Evolutionary conservation across 1,140 invertebrate genomes (phyloP).

Genomic region (Lepidurus packardi): DNA sequence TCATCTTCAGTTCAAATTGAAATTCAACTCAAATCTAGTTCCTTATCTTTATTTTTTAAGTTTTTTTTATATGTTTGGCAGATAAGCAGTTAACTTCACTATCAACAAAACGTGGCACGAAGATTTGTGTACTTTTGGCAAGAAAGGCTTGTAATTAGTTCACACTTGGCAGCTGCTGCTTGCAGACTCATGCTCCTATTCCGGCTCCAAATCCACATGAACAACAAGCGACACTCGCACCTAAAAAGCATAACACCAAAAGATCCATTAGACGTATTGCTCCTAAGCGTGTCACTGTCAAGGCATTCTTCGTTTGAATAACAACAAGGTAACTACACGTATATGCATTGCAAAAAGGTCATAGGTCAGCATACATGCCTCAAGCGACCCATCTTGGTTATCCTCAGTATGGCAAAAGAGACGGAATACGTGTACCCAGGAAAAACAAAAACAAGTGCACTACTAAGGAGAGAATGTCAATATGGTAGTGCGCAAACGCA

Average conservation of each 20-base stretch:
- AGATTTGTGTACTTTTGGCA: background rate
- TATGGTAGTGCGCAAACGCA: too few species aligned
- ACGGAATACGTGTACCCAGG: too few species aligned
- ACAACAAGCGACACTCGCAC: background rate
- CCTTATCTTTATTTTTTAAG: background rate
- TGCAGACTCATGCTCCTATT: background rate
- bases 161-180: background rate
- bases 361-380: too few species aligned
- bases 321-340: too few species aligned
- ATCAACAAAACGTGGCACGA: background rate
- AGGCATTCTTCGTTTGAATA: too few species aligned
- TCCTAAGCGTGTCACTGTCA: too few species aligned
- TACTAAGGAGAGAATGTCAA: too few species aligned
- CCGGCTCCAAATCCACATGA: background rate
- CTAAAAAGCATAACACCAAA: background rate
- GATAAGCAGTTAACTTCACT: background rate
- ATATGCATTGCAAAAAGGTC: too few species aligned
- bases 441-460: too few species aligned
- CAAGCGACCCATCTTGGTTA: too few species aligned
- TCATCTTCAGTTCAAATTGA: slow-evolving; percentile 24
- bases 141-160: background rate
- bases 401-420: too few species aligned
- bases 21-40: background rate
- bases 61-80: background rate
- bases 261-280: background rate